phyloP scores from a whole-genome alignment of 2,888 invertebrate genomes.

The Patella depressa region DNA sequence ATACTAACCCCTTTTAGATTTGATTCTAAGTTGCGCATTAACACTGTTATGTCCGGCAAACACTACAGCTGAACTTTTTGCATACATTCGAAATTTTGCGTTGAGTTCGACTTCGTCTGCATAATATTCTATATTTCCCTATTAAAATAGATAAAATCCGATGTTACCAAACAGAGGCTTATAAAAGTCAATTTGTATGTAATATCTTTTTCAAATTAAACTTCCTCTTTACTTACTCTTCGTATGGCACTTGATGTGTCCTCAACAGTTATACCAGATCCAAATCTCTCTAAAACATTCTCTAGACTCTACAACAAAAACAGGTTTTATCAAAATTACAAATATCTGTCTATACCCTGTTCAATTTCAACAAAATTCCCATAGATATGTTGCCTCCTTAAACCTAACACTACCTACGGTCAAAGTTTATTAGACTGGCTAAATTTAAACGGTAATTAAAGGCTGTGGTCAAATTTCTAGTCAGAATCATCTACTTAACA shows the following conservation, averaged over 20 bases:
- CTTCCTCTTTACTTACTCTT: constrained; percentile 43
- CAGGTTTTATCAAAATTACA: background rate
- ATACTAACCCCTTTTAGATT: constrained; percentile 63
- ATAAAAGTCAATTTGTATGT: too few relatives aligned
- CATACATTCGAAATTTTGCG: constrained; percentile 65
- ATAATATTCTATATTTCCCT: constrained; percentile 69
- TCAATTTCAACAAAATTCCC: background rate
- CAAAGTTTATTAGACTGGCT: too few relatives aligned
- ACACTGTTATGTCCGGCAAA: constrained; percentile 71
- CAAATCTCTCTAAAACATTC: constrained; percentile 60
- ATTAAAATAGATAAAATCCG: constrained; percentile 12
- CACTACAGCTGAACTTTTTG: constrained; percentile 65
- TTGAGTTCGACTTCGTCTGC: constrained; percentile 68
- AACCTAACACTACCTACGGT: too few relatives aligned
- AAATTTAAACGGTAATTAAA: too few relatives aligned
- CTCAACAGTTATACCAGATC: constrained; percentile 62
- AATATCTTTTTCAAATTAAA: too few relatives aligned
- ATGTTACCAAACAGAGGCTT: too few relatives aligned
- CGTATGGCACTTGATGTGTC: constrained; percentile 63
- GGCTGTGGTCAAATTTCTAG: too few relatives aligned
- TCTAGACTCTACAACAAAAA: constrained; percentile 55
- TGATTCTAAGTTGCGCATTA: constrained; percentile 63
- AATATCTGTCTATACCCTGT: background rate
- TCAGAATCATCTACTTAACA: too few relatives aligned
- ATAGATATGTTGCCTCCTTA: too few relatives aligned